Conservation (phyloP, 2,888 invertebrate genomes). For the Ennomos fuscantarius region DNA sequence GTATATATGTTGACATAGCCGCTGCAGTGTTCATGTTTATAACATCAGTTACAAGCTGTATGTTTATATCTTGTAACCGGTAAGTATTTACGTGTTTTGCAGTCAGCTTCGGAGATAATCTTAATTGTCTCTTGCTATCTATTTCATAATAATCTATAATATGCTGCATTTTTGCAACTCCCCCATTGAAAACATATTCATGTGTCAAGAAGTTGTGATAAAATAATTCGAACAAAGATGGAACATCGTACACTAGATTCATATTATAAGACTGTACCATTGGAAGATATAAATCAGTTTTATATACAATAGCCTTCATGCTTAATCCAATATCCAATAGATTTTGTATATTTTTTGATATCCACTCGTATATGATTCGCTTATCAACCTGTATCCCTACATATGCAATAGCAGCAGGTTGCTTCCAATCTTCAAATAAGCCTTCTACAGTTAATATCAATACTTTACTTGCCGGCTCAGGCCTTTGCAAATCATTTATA, state of each 20-base stretch:
- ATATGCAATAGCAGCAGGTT: constrained; percentile 27
- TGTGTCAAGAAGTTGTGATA: constrained; percentile 26
- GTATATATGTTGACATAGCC: constrained; percentile 30
- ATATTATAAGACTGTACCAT: constrained; percentile 3
- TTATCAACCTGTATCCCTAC: constrained; percentile 6
- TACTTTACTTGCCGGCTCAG: constrained; percentile 25
- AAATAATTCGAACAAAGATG: constrained; percentile 21
- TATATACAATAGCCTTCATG: constrained; percentile 26
- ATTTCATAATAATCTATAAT: constrained; percentile 20
- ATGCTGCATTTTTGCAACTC: constrained; percentile 12
- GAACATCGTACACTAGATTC: constrained; percentile 24
- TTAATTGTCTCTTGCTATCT: constrained; percentile 19
- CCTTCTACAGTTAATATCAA: constrained; percentile 32
- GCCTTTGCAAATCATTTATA: constrained; percentile 23
- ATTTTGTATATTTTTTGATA: constrained; percentile 14
- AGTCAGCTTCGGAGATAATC: constrained; percentile 29
- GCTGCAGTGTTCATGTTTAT: constrained; percentile 30
- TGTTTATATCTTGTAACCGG: constrained; percentile 14
- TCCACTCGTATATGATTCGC: constrained; percentile 23
- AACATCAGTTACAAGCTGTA: constrained; percentile 24
- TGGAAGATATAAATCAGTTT: constrained; percentile 12
- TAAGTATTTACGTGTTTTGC: constrained; percentile 19
- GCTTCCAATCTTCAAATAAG: constrained; percentile 33
- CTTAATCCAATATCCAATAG: constrained; percentile 24
- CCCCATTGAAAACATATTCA: constrained; percentile 14